Evolutionary conservation across 2,797 vertebrate species (phyloP).

Genomic region (Eurystomus glaucurus): DNA sequence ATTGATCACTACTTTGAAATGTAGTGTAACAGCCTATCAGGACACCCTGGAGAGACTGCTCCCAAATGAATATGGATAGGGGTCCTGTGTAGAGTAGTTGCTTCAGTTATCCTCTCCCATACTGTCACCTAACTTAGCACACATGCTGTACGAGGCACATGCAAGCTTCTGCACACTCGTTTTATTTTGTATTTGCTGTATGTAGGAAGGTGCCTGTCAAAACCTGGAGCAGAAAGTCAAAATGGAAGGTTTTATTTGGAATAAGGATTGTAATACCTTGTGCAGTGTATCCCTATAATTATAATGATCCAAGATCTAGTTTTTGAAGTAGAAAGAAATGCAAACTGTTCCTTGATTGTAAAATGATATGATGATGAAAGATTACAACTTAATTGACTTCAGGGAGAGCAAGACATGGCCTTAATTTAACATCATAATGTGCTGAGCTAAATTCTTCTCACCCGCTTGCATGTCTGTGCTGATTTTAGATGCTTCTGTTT

Average conservation of each 20-base stretch:
- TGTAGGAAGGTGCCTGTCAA: background rate
- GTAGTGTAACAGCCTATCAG: background rate
- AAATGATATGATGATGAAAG: constrained; percentile 31
- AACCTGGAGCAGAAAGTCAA: background rate
- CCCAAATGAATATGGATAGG: constrained; percentile 2
- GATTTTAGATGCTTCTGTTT: background rate
- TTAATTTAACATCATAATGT: constrained; percentile 28
- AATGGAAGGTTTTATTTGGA: background rate
- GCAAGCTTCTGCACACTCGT: background rate
- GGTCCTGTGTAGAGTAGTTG: background rate
- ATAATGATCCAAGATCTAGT: background rate
- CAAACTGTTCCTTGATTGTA: background rate
- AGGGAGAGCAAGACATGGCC: background rate
- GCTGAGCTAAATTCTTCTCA: constrained; percentile 4
- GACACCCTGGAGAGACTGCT: background rate
- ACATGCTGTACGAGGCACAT: background rate
- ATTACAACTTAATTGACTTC: constrained; percentile 20
- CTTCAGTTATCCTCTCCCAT: background rate
- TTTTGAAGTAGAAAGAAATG: constrained; percentile 5
- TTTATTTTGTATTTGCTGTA: background rate
- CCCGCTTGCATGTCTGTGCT: background rate
- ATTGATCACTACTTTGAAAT: constrained; percentile 30
- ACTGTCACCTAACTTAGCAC: background rate
- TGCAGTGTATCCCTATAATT: background rate
- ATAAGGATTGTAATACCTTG: background rate